Evolutionary conservation across 2,797 vertebrate genomes (phyloP).

Genomic region (Masticophis lateralis): DNA sequence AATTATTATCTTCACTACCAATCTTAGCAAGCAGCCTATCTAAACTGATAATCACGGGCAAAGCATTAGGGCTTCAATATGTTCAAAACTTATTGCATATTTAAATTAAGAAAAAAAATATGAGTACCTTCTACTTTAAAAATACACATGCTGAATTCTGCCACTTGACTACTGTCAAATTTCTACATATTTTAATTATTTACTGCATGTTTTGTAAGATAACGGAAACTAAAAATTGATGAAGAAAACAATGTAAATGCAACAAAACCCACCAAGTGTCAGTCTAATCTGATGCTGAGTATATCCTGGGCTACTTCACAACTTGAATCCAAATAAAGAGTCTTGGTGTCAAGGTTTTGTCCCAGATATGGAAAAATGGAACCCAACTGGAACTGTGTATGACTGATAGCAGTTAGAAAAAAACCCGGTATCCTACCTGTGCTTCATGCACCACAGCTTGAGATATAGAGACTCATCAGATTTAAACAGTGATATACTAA

Average conservation of each 20-base stretch:
- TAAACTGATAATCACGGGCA: background rate
- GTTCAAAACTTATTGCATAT: background rate
- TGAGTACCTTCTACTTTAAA: slow-evolving; percentile 30
- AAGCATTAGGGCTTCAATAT: slow-evolving; percentile 9
- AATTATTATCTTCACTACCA: background rate
- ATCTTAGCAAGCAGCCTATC: slow-evolving; percentile 3
- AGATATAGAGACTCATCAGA: background rate
- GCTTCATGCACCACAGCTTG: background rate
- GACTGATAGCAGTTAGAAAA: background rate
- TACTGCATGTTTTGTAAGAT: background rate
- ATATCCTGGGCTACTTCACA: background rate
- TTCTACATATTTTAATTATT: slow-evolving; percentile 16
- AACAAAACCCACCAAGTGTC: slow-evolving; percentile 30
- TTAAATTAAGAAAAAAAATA: background rate
- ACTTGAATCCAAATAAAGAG: background rate
- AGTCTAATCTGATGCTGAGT: slow-evolving; percentile 15
- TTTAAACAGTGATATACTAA: background rate
- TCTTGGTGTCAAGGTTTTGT: slow-evolving; percentile 20
- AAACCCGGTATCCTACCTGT: background rate
- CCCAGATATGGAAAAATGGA: background rate
- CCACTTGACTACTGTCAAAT: slow-evolving; percentile 38
- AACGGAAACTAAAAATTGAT: background rate
- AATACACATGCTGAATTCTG: slow-evolving; percentile 2
- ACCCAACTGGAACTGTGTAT: background rate
- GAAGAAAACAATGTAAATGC: slow-evolving; percentile 11